Evolutionary conservation across 2,113 vertebrate genomes (phyloP).

Genomic region (Sturnus vulgaris): DNA sequence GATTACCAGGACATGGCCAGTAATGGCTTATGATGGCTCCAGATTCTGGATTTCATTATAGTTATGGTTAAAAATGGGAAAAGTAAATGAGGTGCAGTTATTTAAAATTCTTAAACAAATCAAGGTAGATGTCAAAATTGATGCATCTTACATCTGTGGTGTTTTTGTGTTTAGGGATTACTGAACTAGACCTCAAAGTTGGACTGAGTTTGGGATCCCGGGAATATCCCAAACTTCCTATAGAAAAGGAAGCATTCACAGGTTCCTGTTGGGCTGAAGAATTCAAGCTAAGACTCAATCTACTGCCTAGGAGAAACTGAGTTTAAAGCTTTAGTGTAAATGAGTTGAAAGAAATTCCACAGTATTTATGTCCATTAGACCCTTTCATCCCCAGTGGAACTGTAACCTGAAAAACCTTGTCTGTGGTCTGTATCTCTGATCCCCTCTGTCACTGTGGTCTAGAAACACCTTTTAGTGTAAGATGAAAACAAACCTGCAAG

Average conservation of each 20-base stretch:
- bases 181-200: background rate
- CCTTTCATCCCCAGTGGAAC: background rate
- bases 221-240: no score
- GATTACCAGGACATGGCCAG: background rate
- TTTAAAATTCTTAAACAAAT: background rate
- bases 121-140: background rate
- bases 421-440: background rate
- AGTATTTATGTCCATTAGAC: background rate
- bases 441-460: rapidly evolving
- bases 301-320: background rate
- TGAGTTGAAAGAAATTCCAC: background rate
- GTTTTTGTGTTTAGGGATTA: background rate
- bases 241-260: background rate
- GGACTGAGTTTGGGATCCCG: background rate
- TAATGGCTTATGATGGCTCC: background rate
- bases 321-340: background rate
- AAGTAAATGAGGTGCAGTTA: background rate
- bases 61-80: background rate
- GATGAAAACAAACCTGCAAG: background rate
- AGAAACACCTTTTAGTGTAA: background rate
- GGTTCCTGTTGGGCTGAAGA: background rate
- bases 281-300: background rate
- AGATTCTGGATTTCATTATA: background rate
- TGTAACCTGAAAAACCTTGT: background rate
- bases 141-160: rapidly evolving